phyloP scores from a whole-genome alignment of 1,140 invertebrate species.

The Trinorchestia longiramus region DNA sequence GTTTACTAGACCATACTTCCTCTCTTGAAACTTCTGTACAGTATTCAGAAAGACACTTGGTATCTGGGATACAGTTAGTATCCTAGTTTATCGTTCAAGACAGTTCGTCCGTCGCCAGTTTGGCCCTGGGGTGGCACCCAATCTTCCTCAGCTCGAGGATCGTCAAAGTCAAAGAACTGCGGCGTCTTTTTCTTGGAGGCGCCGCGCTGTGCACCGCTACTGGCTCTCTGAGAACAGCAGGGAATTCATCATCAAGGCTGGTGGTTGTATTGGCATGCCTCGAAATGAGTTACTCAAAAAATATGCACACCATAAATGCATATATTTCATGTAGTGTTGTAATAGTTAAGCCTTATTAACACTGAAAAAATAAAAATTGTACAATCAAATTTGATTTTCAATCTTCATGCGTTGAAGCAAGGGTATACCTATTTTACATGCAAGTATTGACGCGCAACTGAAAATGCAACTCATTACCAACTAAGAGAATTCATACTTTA shows the following conservation, averaged over 20 bases:
- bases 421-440: too few species aligned
- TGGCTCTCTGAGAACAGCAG: not conserved
- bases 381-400: too few species aligned
- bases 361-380: too few species aligned
- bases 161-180: not conserved
- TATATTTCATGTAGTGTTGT: too few species aligned
- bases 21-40: not conserved
- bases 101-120: constrained; percentile 83
- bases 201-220: not conserved
- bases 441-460: too few species aligned
- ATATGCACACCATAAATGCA: too few species aligned
- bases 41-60: not conserved
- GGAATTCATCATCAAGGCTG: not conserved
- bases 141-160: constrained; percentile 74
- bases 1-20: not conserved
- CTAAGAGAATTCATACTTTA: too few species aligned
- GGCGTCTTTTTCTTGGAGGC: not conserved
- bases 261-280: too few species aligned
- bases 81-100: constrained; percentile 85
- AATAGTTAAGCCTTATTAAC: too few species aligned
- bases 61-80: constrained; percentile 73
- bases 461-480: too few species aligned
- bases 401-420: too few species aligned
- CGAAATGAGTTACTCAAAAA: too few species aligned
- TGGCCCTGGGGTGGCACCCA: constrained; percentile 85